A percentile compares a stretch with the other conserved stretches of the same genome.
These are phyloP conservation scores for Ericerus pela DNA, from an alignment of 1,140 invertebrate genomes.

Conservation along the genomic window DNA sequence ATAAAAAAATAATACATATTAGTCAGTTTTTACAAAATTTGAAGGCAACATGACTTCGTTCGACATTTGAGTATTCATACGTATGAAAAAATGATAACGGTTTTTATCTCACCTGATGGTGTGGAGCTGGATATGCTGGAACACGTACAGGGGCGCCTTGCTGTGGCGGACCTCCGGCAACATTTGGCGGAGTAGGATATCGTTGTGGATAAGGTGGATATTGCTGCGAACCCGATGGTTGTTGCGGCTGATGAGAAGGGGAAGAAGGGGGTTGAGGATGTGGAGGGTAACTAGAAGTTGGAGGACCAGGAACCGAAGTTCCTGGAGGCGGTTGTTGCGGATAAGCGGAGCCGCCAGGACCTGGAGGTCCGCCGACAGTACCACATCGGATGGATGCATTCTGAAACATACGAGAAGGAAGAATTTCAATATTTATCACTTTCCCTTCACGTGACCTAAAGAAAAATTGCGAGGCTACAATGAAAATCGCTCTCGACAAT, in stretches of 20 bases:
- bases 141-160: not conserved
- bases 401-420: too few species aligned
- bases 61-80: too few species aligned
- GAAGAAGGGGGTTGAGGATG: constrained; percentile 14
- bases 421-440: too few species aligned
- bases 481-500: too few species aligned
- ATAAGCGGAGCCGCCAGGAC: not conserved
- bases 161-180: not conserved
- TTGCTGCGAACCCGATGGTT: constrained; percentile 18
- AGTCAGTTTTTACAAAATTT: too few species aligned
- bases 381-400: not conserved
- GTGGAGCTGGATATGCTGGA: constrained; percentile 2
- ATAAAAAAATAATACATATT: too few species aligned
- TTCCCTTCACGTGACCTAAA: too few species aligned
- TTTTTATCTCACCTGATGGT: constrained; percentile 7
- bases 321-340: constrained; percentile 8
- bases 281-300: constrained; percentile 13
- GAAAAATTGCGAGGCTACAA: too few species aligned
- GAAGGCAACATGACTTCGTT: too few species aligned
- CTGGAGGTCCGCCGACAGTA: not conserved
- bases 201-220: constrained; percentile 3
- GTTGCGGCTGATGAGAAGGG: constrained; percentile 13
- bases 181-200: not conserved
- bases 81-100: too few species aligned
- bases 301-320: not conserved